Conservation (phyloP, 30 jellyfish, hydroid and myxozoan species). For the Aurelia aurita region DNA sequence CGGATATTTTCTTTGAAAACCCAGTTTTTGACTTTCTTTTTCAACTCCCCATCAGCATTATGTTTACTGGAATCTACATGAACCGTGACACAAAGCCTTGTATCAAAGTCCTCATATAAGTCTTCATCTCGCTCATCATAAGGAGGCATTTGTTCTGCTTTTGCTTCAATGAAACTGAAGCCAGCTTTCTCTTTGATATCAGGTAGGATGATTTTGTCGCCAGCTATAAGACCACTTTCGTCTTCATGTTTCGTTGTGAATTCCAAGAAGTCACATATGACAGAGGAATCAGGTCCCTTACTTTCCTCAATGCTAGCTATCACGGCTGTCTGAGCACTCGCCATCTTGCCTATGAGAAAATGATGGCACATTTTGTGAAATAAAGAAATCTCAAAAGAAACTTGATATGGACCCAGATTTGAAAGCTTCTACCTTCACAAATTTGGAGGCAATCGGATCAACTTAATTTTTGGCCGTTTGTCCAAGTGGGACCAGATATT, state of each 20-base stretch:
- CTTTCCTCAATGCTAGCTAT: conserved; percentile 47
- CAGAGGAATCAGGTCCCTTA: conserved; percentile 27
- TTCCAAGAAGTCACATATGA: conserved; percentile 19
- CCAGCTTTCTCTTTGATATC: conserved; percentile 51
- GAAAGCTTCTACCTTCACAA: no score
- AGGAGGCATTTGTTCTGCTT: conserved; percentile 30
- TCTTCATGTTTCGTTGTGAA: conserved; percentile 14
- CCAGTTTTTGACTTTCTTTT: conserved; percentile 26
- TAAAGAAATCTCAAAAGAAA: no score
- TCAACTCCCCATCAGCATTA: conserved; percentile 1
- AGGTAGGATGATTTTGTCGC: conserved; percentile 35
- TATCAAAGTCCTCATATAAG: conserved; percentile 24
- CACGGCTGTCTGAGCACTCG: background rate
- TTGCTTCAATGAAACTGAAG: conserved; percentile 35
- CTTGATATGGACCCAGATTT: no score
- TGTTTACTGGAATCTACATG: conserved; percentile 45
- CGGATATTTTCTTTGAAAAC: background rate
- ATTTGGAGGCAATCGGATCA: no score
- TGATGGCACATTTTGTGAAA: no score
- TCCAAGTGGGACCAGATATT: no score
- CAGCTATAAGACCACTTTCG: conserved; percentile 8
- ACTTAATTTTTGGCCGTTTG: no score
- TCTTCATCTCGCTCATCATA: conserved; percentile 49
- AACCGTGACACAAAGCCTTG: conserved; percentile 27
- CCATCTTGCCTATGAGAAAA: no score